Percentiles rank a stretch among this genome's conserved stretches.
Conservation (phyloP, 2,797 vertebrate genomes). For the Pelochelys cantorii region DNA sequence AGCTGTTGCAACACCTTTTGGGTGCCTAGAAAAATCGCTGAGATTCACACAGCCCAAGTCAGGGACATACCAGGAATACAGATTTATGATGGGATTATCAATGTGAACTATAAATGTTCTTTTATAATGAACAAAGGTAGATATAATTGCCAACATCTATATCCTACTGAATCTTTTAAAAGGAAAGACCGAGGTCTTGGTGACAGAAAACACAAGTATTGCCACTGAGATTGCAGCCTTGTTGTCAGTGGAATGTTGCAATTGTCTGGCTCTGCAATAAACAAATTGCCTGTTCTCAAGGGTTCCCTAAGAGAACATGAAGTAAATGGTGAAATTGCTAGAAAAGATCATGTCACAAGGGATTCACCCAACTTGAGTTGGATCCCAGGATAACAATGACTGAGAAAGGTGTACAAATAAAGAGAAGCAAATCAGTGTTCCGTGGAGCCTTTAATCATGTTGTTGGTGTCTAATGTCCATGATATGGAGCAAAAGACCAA, state of each 20-base stretch:
- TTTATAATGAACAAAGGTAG: neutral
- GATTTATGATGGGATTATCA: neutral
- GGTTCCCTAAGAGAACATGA: fast-evolving
- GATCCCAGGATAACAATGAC: neutral
- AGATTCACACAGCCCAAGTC: neutral
- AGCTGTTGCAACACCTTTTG: no score
- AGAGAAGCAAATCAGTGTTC: neutral
- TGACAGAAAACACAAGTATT: neutral
- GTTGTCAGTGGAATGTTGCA: neutral
- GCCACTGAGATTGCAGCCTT: neutral
- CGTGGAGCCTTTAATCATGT: fast-evolving
- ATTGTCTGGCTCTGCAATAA: neutral
- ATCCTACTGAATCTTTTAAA: neutral
- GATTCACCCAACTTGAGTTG: neutral
- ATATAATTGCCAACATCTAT: neutral
- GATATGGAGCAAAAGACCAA: neutral
- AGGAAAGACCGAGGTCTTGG: neutral
- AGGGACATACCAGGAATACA: neutral
- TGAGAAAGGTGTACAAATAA: neutral
- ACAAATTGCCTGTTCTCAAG: neutral
- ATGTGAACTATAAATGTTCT: neutral
- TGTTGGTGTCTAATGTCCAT: neutral
- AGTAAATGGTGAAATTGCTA: neutral
- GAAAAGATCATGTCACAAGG: fast-evolving
- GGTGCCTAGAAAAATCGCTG: neutral